Base-by-base conservation (phyloP, 1,140 invertebrate genomes). In the Drosophila pseudoananassae region DNA sequence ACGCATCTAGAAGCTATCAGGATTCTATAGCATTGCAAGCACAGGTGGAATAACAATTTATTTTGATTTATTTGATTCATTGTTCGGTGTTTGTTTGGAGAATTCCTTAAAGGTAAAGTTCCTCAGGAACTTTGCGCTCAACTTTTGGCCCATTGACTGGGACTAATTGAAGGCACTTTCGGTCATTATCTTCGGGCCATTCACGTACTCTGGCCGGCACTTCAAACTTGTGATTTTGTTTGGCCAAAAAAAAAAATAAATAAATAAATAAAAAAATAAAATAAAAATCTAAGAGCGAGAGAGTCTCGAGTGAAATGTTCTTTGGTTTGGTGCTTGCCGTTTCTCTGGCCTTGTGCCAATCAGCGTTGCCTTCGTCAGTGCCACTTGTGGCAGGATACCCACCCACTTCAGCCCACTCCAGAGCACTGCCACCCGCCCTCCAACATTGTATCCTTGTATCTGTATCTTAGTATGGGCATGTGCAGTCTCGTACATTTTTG, bases 331-430 rank as follows among this genome's bases (percentile, higher is more conserved):
- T 68, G 40, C 59, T 59, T 36, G 63, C 51, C 38, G 27, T 73
- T 36, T 54, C 45, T 58, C 43, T 87, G 82, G 83, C 82, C 82
- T 87, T 87, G 82, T 88, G 83, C 83, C 82, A 87, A 87, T 87
- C 83, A 87, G 76, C 70, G 59, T 56, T 69, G 76, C 70, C 75
- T 65, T 58, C 70, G 60, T 55, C 68, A 85, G 46, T 84, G 81
- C 82, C 82, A 85, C 82, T 85, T 85, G 82, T 85, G 82, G 82
- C 82, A 81, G 82, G 10, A 4, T 10, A 4, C 52, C 60, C 43
- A 55, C 57, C 17, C 40, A 2, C 51, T 29, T 33, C 20, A n/a
- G 15, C 59, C 3, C 10, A 3, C 12, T 20, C 69, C 31, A 33
- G 20, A 20, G 20, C 20, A 9, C 31, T 9, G 8, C 8, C 3